Evolutionary conservation across 2,888 invertebrate genomes (phyloP), one percentile per base, ranked within the genome.

Genomic region (Phragmatobia fuliginosa): DNA sequence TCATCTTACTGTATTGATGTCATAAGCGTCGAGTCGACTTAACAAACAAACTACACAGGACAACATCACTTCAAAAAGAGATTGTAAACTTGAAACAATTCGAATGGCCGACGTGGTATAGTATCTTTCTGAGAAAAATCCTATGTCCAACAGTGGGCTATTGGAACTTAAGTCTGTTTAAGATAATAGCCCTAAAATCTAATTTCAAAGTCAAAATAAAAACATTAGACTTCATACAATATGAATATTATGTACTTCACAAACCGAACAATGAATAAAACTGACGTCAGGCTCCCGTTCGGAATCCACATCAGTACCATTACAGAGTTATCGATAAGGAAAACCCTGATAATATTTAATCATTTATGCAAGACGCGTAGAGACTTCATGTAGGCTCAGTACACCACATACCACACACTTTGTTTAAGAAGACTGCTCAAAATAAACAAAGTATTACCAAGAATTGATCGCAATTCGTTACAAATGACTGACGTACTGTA

Each of bases 321-420:
- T 73, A 66, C 72, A 71, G 71, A 69, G 61, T 68, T 70, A 68
- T 68, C 38, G 38, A 67, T 64, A 56, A 76, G 79, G 79, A 79
- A 81, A 74, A 81, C 70, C 67, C 25, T 21, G 45, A 31, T 18
- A 56, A 56, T 45, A 52, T 65, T 59, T 58, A 10, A 66, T 59
- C 38, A 28, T 45, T n/a, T 72, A 36, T 72, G 25, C 41, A 28
- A 33, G 45, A 62, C 72, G 58, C 62, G 69, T 63, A 14, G 16
- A 32, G 36, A 36, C 25, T 7, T 18, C 5, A 56, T 36, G 62
- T 49, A 10, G 60, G 60, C 33, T 18, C 25, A 33, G 45, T 11
- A 25, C 28, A 52, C 52, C 21, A 49, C 25, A 36, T 18, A 49
- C 10, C 11, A 45, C 14, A 16, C 16, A 28, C 4, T 61, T 21